Conservation (phyloP, 2,113 vertebrate species). For the Pseudois nayaur region DNA sequence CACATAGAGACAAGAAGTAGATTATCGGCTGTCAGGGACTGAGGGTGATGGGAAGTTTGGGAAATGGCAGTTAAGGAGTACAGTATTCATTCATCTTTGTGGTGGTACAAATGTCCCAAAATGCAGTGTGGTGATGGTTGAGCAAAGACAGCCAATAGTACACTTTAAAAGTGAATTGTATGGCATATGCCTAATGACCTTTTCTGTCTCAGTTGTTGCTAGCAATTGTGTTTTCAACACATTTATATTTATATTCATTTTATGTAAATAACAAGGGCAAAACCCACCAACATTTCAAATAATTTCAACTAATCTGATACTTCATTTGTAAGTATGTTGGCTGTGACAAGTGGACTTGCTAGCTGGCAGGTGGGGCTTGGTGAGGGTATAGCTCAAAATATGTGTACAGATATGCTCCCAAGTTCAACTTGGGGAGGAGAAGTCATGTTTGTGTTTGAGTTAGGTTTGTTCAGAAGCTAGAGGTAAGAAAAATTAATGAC, state of each 20-base stretch:
- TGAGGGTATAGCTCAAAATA: neutral
- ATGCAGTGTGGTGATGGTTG: neutral
- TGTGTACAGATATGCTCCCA: neutral
- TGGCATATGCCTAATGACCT: neutral
- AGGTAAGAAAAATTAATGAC: neutral
- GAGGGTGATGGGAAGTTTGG: neutral
- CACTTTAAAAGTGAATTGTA: neutral
- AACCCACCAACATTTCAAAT: neutral
- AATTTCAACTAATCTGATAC: neutral
- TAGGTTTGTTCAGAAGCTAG: neutral
- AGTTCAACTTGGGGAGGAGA: neutral
- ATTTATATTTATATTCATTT: neutral
- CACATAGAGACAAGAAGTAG: neutral
- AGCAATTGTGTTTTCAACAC: neutral
- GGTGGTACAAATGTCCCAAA: neutral
- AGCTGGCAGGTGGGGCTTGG: fast-evolving
- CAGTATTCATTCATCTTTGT: neutral
- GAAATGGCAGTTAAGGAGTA: neutral
- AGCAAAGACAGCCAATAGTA: neutral
- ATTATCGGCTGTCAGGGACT: neutral
- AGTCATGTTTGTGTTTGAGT: neutral
- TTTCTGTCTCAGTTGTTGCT: neutral
- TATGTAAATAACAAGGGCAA: neutral
- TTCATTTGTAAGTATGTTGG: too few species aligned
- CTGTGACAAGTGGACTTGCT: neutral